These are phyloP conservation scores for Dryobota labecula DNA, from an alignment of 2,888 invertebrate species.

Conservation along the genomic window DNA sequence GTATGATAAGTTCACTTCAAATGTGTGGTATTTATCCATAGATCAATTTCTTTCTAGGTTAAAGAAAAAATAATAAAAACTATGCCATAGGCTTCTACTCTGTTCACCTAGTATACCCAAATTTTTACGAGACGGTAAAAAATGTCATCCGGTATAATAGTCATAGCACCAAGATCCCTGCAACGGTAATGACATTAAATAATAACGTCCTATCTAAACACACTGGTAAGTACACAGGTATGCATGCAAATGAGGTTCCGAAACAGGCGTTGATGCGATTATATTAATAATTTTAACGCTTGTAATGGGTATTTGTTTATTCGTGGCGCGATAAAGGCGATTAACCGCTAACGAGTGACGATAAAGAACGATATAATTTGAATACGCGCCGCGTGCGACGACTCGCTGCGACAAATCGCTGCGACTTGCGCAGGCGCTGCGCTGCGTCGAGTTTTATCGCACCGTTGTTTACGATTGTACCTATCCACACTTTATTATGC, in stretches of 20 bases:
- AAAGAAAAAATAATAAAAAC: no score
- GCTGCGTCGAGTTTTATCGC: slow-evolving; percentile 42
- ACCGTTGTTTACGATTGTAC: slow-evolving; percentile 51
- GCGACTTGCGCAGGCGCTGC: slow-evolving; percentile 47
- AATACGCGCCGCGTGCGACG: slow-evolving; percentile 67
- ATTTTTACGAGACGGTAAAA: no score
- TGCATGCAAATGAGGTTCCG: slow-evolving; percentile 78
- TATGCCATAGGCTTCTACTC: no score
- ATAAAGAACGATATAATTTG: slow-evolving; percentile 76
- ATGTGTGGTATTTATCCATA: no score
- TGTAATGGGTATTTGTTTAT: slow-evolving; percentile 86
- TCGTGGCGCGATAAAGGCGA: slow-evolving; percentile 80
- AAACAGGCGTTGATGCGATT: slow-evolving; percentile 73
- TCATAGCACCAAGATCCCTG: slow-evolving; percentile 68
- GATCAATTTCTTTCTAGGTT: no score
- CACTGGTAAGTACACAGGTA: slow-evolving; percentile 57
- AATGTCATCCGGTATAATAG: slow-evolving; percentile 70
- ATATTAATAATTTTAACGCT: slow-evolving; percentile 86
- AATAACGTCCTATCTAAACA: slow-evolving; percentile 82
- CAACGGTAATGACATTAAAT: slow-evolving; percentile 73
- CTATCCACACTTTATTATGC: slow-evolving; percentile 44
- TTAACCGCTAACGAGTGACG: slow-evolving; percentile 81
- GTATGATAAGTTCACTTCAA: no score
- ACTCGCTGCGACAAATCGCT: slow-evolving; percentile 59
- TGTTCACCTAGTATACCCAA: no score